Percentiles rank a stretch among this genome's conserved stretches.
These are phyloP conservation scores for Caerostris darwini DNA, from an alignment of 1,140 invertebrate species.

Conservation along the genomic window DNA sequence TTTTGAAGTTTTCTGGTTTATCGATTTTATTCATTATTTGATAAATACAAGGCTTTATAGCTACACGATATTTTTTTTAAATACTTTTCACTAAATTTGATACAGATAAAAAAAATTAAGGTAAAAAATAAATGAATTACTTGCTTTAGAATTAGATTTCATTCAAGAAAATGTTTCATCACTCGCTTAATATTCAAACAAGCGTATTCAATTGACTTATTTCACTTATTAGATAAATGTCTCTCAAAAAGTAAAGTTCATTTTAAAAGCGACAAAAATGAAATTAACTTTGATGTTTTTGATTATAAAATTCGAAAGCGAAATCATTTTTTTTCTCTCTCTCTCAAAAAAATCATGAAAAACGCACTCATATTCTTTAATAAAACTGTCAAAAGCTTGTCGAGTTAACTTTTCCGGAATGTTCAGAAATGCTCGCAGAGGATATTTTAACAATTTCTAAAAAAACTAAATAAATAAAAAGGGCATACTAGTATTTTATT, in stretches of 20 bases:
- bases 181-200: too few relatives aligned
- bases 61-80: too few relatives aligned
- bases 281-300: not conserved
- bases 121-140: too few relatives aligned
- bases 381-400: not conserved
- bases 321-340: not conserved
- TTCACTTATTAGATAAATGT: not conserved
- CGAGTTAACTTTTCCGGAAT: not conserved
- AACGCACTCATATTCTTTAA: not conserved
- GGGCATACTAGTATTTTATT: not conserved
- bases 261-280: not conserved
- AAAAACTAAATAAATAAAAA: too few relatives aligned
- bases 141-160: too few relatives aligned
- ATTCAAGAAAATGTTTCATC: too few relatives aligned
- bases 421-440: not conserved
- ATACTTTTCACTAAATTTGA: too few relatives aligned
- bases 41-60: too few relatives aligned
- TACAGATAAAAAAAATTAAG: too few relatives aligned
- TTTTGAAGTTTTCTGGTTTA: too few relatives aligned
- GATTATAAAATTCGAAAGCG: not conserved
- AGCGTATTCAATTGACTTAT: not conserved
- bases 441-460: not conserved
- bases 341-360: not conserved
- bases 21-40: too few relatives aligned
- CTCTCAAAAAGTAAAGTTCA: not conserved